These are phyloP conservation scores for Drosophila funebris DNA, from an alignment of 1,140 invertebrate species.

Conservation along the genomic window DNA sequence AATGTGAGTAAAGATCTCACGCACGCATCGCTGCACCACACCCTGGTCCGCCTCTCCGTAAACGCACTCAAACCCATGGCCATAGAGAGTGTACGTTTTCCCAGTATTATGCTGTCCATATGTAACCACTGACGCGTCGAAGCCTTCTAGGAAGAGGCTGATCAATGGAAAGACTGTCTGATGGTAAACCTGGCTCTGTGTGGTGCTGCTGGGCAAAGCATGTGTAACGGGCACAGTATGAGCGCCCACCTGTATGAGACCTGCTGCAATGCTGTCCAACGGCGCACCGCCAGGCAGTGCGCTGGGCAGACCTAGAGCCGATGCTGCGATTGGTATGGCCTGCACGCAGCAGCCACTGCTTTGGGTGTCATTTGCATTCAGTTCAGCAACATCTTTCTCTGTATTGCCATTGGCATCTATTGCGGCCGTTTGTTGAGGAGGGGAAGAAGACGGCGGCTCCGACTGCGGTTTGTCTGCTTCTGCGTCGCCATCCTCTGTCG, in stretches of 20 bases:
- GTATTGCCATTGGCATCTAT: conserved; percentile 52
- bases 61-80: conserved; percentile 88
- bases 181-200: conserved; percentile 84
- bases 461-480: conserved; percentile 62
- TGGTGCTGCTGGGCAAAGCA: conserved; percentile 83
- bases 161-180: conserved; percentile 85
- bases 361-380: conserved; percentile 46
- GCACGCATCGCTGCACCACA: conserved; percentile 89
- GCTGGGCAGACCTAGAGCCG: conserved; percentile 83
- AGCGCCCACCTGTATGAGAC: conserved; percentile 75
- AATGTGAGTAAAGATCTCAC: conserved; percentile 89
- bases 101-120: conserved; percentile 91
- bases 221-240: conserved; percentile 81
- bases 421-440: conserved; percentile 84
- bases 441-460: not conserved
- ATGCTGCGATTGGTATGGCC: conserved; percentile 85
- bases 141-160: conserved; percentile 88
- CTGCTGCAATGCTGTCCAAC: conserved; percentile 70
- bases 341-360: conserved; percentile 85
- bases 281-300: conserved; percentile 60
- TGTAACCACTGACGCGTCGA: conserved; percentile 90
- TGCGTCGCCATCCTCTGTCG: conserved; percentile 67
- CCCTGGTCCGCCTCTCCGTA: conserved; percentile 90
- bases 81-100: conserved; percentile 91
- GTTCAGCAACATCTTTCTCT: conserved; percentile 1